Evolutionary conservation across 2,888 invertebrate genomes (phyloP), one percentile per base, ranked within the genome.

Genomic region (Pachydiplax longipennis): DNA sequence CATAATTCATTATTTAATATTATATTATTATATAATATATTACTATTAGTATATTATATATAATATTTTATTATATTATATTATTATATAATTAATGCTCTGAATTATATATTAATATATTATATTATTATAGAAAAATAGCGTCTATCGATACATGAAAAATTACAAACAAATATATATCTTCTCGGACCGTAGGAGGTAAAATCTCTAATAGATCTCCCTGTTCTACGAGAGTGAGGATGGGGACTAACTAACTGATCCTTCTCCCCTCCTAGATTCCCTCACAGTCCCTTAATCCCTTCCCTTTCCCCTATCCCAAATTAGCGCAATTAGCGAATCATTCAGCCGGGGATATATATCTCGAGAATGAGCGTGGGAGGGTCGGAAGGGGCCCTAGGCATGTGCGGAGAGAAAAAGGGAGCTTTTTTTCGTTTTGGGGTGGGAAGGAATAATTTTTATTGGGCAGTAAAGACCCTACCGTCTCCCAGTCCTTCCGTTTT

Each of bases 241-340:
- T 25, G 12, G n/a, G 31, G 65, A n/a, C n/a, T 65, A 65, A 65
- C 65, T 65, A 65, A 65, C 65, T n/a, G 25, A 65, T 8, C n/a
- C 61, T 61, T 61, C 15, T 61, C 15, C 1, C 65, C 3, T n/a
- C 12, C 65, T 13, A 4, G 37, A 61, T 22, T 31, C 13, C 53
- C n/a, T 18, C 81, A 1, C 61, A 15, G 35, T 6, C 58, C 48
- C 61, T 37, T 6, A 18, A 25, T 53, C 31, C 58, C 15, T 25
- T 22, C 37, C 61, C 58, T 22, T 22, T 18, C 58, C 25, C 31
- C 53, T 2, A 44, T n/a, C 31, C 87, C 87, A 87, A 87, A 87
- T 87, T 37, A 87, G 87, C 37, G 87, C 87, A 87, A 87, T 87
- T 87, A 87, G 87, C 87, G 87, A 87, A 87, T 87, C 87, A 87